Conservation (phyloP, 2,113 vertebrate genomes). For the Sporophila hypoxantha region DNA sequence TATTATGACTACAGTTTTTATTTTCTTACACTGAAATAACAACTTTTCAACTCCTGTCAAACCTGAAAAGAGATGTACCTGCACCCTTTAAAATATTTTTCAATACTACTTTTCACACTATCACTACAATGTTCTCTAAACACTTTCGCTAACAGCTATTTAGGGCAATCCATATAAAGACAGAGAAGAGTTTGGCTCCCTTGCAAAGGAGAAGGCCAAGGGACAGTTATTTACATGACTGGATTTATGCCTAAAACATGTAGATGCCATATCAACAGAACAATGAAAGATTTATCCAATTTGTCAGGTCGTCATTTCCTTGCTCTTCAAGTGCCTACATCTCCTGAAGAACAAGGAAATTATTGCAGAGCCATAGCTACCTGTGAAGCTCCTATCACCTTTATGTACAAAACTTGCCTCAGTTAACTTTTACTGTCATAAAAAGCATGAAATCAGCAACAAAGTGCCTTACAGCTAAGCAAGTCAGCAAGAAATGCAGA, state of each 20-base stretch:
- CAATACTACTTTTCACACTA: neutral
- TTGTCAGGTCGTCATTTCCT: neutral
- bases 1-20: neutral
- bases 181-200: neutral
- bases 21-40: neutral
- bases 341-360: neutral
- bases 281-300: neutral
- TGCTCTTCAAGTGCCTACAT: neutral
- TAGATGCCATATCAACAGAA: neutral
- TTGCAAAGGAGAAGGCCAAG: neutral
- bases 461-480: neutral
- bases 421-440: neutral
- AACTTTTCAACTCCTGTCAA: neutral
- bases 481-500: neutral
- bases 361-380: neutral
- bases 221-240: neutral
- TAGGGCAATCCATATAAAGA: neutral
- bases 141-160: neutral
- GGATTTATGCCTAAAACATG: neutral
- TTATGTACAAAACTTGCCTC: neutral
- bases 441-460: neutral
- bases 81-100: neutral
- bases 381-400: neutral
- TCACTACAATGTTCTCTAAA: neutral
- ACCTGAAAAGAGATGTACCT: neutral